phyloP scores from a whole-genome alignment of 2,888 invertebrate species.

The Drosophila ezoana region DNA sequence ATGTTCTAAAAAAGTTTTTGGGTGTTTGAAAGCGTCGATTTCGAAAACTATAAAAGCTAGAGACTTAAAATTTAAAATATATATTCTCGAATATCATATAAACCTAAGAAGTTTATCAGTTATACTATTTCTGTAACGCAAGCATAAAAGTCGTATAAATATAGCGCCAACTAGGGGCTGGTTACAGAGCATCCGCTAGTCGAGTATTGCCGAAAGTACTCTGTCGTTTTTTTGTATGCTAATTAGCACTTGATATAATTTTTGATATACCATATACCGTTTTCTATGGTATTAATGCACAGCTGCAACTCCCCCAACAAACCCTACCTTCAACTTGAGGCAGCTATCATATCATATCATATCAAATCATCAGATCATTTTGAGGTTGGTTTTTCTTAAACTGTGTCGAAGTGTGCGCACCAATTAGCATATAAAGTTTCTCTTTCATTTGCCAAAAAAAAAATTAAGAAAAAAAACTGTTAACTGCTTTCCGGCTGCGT shows the following conservation, averaged over 20 bases:
- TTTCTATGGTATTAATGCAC: constrained; percentile 8
- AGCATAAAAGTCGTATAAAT: no score
- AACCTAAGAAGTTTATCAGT: no score
- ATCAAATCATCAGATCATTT: not conserved
- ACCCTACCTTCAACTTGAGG: not conserved
- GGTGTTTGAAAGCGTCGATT: no score
- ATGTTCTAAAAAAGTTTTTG: no score
- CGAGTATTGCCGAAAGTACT: not conserved
- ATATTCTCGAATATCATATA: no score
- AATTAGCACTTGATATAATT: constrained; percentile 15
- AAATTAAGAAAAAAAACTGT: constrained; percentile 30
- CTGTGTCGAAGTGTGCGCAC: constrained; percentile 28
- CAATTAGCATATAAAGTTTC: constrained; percentile 76
- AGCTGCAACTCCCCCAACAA: constrained; percentile 22
- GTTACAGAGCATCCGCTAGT: no score
- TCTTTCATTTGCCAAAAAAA: constrained; percentile 75
- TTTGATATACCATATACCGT: constrained; percentile 15
- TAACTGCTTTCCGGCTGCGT: constrained; percentile 21
- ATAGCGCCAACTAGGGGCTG: no score
- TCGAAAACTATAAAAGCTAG: no score
- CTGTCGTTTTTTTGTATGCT: constrained; percentile 4
- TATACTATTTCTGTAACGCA: no score
- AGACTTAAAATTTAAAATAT: no score
- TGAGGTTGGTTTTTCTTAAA: constrained; percentile 14
- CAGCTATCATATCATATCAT: constrained; percentile 23